Evolutionary conservation across 2,888 invertebrate species (phyloP).

Genomic region (Athalia rosae): DNA sequence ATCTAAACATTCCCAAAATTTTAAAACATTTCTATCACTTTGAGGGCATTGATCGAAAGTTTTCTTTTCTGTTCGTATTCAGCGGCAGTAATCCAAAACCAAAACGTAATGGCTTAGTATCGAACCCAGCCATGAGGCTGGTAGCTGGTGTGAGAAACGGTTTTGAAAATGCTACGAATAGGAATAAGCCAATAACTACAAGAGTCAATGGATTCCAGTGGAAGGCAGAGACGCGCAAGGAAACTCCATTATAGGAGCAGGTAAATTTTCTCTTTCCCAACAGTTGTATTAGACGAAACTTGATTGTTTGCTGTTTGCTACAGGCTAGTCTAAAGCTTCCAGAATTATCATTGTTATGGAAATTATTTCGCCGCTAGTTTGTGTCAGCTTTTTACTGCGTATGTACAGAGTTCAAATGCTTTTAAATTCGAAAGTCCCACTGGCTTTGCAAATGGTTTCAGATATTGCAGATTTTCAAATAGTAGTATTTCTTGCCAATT

Average conservation of each 20-base stretch:
- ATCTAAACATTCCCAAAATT: constrained; percentile 10
- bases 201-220: constrained; percentile 85
- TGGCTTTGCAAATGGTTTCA: background rate
- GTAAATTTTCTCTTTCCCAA: constrained; percentile 51
- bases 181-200: constrained; percentile 73
- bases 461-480: constrained; percentile 10
- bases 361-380: constrained; percentile 13
- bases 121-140: constrained; percentile 89
- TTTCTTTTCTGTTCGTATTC: constrained; percentile 49
- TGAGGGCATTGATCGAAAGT: background rate
- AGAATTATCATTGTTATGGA: constrained; percentile 32
- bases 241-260: constrained; percentile 82
- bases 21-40: constrained; percentile 7
- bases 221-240: constrained; percentile 79
- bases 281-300: background rate
- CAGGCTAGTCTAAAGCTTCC: constrained; percentile 41
- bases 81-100: constrained; percentile 77
- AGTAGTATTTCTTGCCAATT: constrained; percentile 33
- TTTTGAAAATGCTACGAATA: constrained; percentile 77
- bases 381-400: background rate
- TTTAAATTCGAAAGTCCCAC: background rate
- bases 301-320: constrained; percentile 6
- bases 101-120: constrained; percentile 90
- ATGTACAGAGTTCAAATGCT: background rate
- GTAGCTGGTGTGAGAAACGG: constrained; percentile 86